Evolutionary conservation across 2,797 vertebrate species (phyloP), one percentile per base, ranked within the genome.

Genomic region (Diplodus puntazzo): DNA sequence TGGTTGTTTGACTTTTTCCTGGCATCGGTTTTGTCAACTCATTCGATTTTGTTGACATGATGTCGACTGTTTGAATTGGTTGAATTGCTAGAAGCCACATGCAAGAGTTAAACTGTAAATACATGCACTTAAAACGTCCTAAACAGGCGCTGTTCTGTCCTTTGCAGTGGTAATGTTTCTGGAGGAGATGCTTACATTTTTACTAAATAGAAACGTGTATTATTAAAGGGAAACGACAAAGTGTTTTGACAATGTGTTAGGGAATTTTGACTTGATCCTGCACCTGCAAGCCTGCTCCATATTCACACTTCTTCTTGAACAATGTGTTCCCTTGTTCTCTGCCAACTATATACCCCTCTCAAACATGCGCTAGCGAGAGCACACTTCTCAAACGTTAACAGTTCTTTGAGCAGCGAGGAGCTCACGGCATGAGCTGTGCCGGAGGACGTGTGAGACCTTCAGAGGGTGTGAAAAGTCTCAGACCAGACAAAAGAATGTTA

Each of bases 401-500:
- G 57, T 55, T 69, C 52, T 73, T 61, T 25, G 55, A 69, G 55
- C 25, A 59, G 54, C 17, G 2, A 64, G 59, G 5, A 9, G 55
- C 77, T 87, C 79, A 53, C 85, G 81, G 75, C 69, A 48, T 70
- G 87, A 81, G n/a, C 59, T 57, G 23, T 6, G 62, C 73, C 76
- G 1, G 57, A 71, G 77, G 84, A 70, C 25, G 20, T 74, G 75
- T 39, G 78, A 84, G 70, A 66, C 60, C 67, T 46, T 61, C 75
- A 63, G 45, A 46, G 52, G 70, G 83, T 79, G 88, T 83, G 85
- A 92, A 87, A 82, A 73, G 69, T 83, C 78, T 70, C 91, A 87
- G 58, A 66, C 42, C 70, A 81, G 75, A 91, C 90, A 85, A 89
- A 91, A 87, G 90, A 87, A 88, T 83, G 81, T 81, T 79, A 79